phyloP scores from a whole-genome alignment of 2,888 invertebrate genomes.

The Anodontia alba region DNA sequence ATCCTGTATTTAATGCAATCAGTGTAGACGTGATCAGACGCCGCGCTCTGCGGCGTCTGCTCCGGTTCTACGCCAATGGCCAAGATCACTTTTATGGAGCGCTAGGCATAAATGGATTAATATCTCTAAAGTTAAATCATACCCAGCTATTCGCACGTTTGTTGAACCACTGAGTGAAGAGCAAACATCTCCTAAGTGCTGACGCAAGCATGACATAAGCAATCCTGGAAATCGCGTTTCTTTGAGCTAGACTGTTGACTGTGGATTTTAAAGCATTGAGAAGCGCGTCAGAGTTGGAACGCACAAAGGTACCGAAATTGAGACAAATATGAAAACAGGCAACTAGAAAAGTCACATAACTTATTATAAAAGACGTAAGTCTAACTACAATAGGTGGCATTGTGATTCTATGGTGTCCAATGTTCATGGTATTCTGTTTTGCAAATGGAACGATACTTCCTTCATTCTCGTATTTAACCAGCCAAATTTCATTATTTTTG shows the following conservation, averaged over 20 bases:
- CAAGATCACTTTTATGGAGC: no score
- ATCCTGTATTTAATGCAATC: no score
- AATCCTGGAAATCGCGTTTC: neutral
- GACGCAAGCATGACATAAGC: neutral
- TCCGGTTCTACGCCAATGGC: no score
- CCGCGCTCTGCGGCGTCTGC: no score
- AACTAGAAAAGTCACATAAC: neutral
- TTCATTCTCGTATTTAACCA: constrained; percentile 36
- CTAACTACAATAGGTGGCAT: neutral
- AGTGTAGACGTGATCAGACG: no score
- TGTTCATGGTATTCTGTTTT: neutral
- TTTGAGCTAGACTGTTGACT: neutral
- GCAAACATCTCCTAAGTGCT: neutral
- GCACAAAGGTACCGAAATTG: neutral
- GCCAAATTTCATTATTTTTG: constrained; percentile 47
- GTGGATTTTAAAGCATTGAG: neutral
- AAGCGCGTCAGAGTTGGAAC: neutral
- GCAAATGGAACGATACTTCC: neutral
- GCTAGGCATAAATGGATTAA: no score
- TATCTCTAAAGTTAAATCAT: neutral
- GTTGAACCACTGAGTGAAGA: neutral
- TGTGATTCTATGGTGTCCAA: neutral
- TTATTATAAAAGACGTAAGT: neutral
- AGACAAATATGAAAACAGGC: neutral
- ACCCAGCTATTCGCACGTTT: neutral